These are phyloP conservation scores for Halcyon senegalensis DNA, from an alignment of 2,113 vertebrate genomes.

Conservation along the genomic window DNA sequence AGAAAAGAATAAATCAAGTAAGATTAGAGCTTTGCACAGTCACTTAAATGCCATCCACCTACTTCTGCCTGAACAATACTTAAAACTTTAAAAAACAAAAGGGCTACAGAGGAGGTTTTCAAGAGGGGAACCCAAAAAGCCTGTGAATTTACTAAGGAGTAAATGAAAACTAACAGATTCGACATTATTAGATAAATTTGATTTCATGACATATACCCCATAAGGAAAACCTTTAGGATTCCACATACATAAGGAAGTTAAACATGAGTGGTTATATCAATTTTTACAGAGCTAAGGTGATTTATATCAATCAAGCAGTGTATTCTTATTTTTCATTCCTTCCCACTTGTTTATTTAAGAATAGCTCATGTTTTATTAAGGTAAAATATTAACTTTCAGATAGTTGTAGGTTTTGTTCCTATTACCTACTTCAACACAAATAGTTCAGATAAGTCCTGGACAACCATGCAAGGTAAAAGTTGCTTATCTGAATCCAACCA, in stretches of 20 bases:
- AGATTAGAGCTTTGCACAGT: neutral
- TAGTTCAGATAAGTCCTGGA: constrained; percentile 51
- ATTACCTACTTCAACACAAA: constrained; percentile 1
- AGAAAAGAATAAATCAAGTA: neutral
- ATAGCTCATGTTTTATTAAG: constrained; percentile 9
- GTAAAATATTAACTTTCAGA: constrained; percentile 58
- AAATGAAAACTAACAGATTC: neutral
- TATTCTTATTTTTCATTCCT: constrained; percentile 12
- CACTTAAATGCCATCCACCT: neutral
- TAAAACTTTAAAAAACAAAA: neutral
- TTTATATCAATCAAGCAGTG: neutral
- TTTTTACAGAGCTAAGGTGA: neutral
- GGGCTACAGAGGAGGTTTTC: neutral
- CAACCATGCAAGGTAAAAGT: constrained; percentile 5
- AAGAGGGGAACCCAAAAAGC: neutral
- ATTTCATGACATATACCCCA: neutral
- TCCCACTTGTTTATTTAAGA: constrained; percentile 22
- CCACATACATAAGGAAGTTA: neutral
- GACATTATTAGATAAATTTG: neutral
- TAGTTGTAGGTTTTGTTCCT: constrained; percentile 28
- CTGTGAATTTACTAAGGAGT: neutral
- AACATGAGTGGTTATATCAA: neutral
- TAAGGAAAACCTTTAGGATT: neutral
- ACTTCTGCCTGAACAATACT: neutral
- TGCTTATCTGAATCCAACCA: constrained; percentile 56